phyloP scores from a whole-genome alignment of 2,797 vertebrate species.

The Streptopelia turtur region DNA sequence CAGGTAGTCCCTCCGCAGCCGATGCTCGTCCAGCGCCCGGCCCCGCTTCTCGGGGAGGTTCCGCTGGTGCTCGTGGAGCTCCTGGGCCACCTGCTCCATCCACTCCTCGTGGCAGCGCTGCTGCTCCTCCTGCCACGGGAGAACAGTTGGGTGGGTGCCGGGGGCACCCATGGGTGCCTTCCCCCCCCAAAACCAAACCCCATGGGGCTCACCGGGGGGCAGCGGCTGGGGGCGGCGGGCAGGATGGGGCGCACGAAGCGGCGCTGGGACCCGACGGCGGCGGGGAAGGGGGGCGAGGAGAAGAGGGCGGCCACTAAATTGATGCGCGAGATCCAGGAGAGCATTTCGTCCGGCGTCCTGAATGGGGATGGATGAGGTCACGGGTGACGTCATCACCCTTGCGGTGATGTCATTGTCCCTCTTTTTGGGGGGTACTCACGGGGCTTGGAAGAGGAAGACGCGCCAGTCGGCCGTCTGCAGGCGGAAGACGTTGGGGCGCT shows the following conservation, averaged over 20 bases:
- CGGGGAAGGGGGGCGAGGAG: conserved; percentile 91
- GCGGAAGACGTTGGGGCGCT: conserved; percentile 90
- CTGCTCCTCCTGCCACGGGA: conserved; percentile 4
- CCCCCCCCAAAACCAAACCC: too few relatives aligned
- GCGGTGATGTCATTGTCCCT: neutral
- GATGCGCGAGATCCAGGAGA: conserved; percentile 90
- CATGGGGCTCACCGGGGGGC: conserved; percentile 65
- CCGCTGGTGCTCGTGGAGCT: neutral
- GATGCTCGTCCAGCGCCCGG: conserved; percentile 85
- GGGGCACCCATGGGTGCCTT: neutral
- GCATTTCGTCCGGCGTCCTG: conserved; percentile 84
- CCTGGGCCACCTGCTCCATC: neutral
- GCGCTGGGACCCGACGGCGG: conserved; percentile 89
- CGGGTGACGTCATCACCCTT: too few relatives aligned
- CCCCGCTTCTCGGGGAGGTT: conserved; percentile 71
- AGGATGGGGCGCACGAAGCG: conserved; percentile 89
- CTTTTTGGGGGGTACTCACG: neutral
- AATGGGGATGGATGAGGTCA: neutral
- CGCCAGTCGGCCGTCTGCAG: conserved; percentile 92
- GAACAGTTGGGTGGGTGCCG: neutral
- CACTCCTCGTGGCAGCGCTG: neutral
- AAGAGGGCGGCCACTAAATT: conserved; percentile 89
- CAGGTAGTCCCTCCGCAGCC: conserved; percentile 86
- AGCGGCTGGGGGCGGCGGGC: conserved; percentile 75
- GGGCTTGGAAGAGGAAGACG: conserved; percentile 81